Evolutionary conservation across 1,140 invertebrate species (phyloP).

Genomic region (Ptiloglossa arizonensis): DNA sequence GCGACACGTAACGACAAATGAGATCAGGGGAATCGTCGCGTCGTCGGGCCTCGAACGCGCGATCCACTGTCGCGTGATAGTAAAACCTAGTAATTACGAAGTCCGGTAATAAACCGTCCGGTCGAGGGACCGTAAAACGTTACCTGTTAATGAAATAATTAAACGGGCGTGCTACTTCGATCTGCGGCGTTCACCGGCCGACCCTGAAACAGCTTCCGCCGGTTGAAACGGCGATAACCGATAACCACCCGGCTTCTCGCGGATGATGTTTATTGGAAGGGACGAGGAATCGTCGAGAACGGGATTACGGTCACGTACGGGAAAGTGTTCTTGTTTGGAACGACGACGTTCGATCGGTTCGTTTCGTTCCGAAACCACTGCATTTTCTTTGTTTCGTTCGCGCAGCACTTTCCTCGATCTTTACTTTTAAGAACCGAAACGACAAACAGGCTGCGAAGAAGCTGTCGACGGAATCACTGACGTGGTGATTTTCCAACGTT

Average conservation of each 20-base stretch:
- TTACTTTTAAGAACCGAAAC: too few species aligned
- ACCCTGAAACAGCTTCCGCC: not conserved
- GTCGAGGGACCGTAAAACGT: slow-evolving; percentile 8
- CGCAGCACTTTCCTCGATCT: not conserved
- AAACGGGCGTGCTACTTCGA: not conserved
- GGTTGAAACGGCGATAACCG: not conserved
- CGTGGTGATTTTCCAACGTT: too few species aligned
- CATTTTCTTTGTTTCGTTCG: not conserved
- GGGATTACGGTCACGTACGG: not conserved
- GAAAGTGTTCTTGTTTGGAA: not conserved
- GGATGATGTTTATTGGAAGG: slow-evolving; percentile 1
- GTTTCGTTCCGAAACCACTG: too few species aligned
- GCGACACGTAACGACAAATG: not conserved
- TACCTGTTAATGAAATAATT: slow-evolving; percentile 48
- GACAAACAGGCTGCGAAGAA: too few species aligned
- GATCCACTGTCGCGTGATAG: not conserved
- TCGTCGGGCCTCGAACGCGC: not conserved
- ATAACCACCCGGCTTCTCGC: not conserved
- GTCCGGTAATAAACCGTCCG: not conserved
- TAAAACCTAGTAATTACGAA: slow-evolving; percentile 17
- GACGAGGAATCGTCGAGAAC: not conserved
- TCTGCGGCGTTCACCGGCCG: not conserved
- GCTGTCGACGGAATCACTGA: too few species aligned
- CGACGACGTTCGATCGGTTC: not conserved
- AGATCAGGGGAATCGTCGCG: slow-evolving; percentile 3